Evolutionary conservation across 2,888 invertebrate species (phyloP), one percentile per base, ranked within the genome.

Genomic region (Chalcosyrphus nemorum): DNA sequence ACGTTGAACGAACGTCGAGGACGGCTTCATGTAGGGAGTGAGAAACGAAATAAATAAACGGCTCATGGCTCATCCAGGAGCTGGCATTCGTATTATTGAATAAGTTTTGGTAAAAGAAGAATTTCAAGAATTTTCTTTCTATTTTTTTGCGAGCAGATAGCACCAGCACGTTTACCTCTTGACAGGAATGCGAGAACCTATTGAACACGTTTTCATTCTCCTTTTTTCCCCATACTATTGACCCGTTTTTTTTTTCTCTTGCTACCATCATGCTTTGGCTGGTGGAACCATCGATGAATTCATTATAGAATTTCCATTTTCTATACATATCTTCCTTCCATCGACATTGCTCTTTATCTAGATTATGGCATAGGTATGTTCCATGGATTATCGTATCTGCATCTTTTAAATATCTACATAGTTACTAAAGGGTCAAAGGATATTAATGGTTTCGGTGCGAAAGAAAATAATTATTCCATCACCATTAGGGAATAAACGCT

Each of bases 21-120:
- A 35, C 17, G 21, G 38, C 7, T 32, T 21, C n/a, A 50, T 15
- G n/a, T n/a, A n/a, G n/a, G n/a, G n/a, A n/a, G n/a, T n/a, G 21
- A 50, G 35, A 35, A 35, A 24, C 29, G 19, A 47, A 63, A 63
- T 27, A 45, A 70, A 38, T 32, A 70, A 38, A 59, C 27, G 54
- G 15, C 56, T 59, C 32, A 59, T 35, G 17, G 65, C 50, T 57
- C 35, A 45, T 47, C 54, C 59, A 43, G 38, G 57, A 61, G 32
- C 70, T 61, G 72, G 65, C 54, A 72, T 77, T 68, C 52, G 66
- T 66, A 54, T 68, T 82, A 82, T 82, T 82, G 82, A 77, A 82
- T 77, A 82, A 77, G 82, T 82, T 82, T 72, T 19, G 66, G 72
- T 32, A 35, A 15, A 56, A 54, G 45, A 82, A 77, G 52, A 77